Base-by-base conservation (phyloP, 2,797 vertebrate species). In the Anas bernieri region DNA sequence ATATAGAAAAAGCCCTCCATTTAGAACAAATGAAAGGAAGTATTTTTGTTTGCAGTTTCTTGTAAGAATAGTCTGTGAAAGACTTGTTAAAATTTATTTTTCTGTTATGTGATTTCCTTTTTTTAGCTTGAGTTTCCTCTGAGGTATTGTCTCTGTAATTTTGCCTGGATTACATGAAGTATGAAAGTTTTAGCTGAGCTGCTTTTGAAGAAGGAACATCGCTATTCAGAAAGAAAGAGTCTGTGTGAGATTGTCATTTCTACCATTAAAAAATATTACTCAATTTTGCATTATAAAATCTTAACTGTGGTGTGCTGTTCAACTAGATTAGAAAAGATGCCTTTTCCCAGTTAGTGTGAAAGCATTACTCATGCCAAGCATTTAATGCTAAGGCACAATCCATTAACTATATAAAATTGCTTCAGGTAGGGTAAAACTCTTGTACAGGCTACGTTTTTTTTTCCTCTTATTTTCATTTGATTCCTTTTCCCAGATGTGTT, bases 51-150 rank as follows among this genome's bases (percentile, higher is more conserved):
- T 88, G 33, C 17, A 63, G 43, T 59, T 83, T 92, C 31, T 35
- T 72, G 1, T 48, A 46, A 76, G 7, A 18, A 67, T 91, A 82
- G 17, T 7, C 31, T 41, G 14, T 22, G 63, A 82, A 88, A 88
- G 26, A 6, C 16, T 90, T 78, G 12, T 66, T 78, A 31, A 86
- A 83, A 92, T 45, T 45, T 37, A 64, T 93, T 94, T 96, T 95
- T 43, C 26, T 72, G 26, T 8, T 75, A 52, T 2, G 11, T 33
- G 26, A 66, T 89, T 81, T 92, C 58, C 56, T 62, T 85, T 76
- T 90, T 81, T 73, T 41, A 74, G 81, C 83, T 79, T 45, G 12
- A 77, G 76, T 91, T 84, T 92, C 83, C 52, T 95, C 74, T 74
- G 85, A 88, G 63, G 16, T 76, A 85, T 93, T 39, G 12, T 52